phyloP scores from a whole-genome alignment of 1,140 invertebrate species.

The Teleopsis dalmanni region DNA sequence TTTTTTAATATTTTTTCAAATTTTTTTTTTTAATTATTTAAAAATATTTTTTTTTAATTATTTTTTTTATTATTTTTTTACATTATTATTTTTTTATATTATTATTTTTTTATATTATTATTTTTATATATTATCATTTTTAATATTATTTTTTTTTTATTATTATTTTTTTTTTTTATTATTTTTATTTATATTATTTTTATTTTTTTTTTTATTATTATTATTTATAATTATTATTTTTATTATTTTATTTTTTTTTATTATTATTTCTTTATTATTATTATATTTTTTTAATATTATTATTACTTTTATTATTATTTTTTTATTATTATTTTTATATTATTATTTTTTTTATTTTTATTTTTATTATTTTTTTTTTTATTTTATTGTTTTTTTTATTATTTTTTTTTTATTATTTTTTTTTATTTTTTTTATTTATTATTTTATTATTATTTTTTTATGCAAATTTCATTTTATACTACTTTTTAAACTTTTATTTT shows the following conservation, averaged over 20 bases:
- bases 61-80: background rate
- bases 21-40: background rate
- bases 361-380: conserved; percentile 1
- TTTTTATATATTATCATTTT: background rate
- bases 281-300: background rate
- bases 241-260: background rate
- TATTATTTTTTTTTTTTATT: background rate
- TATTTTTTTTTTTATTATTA: background rate
- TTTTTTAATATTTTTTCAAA: background rate
- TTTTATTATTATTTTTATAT: background rate
- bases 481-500: too few relatives aligned
- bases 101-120: background rate
- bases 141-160: background rate
- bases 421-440: background rate
- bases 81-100: background rate
- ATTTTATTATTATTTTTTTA: background rate
- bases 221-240: background rate
- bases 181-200: background rate
- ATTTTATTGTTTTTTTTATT: background rate
- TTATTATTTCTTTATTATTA: background rate
- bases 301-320: background rate
- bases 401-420: background rate
- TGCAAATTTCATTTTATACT: too few relatives aligned
- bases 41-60: background rate
- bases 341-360: background rate